Conservation (phyloP, 2,797 vertebrate species). For the Coreius guichenoti region DNA sequence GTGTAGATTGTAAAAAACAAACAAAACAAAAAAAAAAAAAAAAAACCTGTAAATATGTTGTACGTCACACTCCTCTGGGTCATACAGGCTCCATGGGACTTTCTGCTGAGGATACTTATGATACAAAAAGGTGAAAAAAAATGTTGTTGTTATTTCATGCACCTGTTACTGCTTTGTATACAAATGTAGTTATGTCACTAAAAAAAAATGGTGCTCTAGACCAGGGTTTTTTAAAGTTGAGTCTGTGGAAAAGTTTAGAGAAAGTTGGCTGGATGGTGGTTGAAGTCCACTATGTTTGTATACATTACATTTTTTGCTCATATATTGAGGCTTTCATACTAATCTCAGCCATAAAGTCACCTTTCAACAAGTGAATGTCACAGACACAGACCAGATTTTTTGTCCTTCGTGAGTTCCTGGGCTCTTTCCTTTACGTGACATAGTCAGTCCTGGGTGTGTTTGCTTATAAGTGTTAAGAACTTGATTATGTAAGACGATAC, state of each 20-base stretch:
- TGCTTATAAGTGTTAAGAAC: conserved; percentile 31
- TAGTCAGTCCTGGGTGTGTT: neutral
- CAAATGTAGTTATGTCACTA: too few relatives aligned
- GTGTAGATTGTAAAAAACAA: too few relatives aligned
- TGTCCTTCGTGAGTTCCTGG: too few relatives aligned
- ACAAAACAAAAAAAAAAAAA: too few relatives aligned
- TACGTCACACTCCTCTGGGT: too few relatives aligned
- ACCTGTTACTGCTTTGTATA: neutral
- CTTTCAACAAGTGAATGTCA: neutral
- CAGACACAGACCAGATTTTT: neutral
- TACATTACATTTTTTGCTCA: neutral
- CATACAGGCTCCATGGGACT: neutral
- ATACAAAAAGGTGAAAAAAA: too few relatives aligned
- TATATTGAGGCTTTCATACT: neutral
- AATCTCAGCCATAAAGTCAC: neutral
- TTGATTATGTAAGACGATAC: conserved; percentile 41
- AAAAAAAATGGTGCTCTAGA: too few relatives aligned
- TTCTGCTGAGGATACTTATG: too few relatives aligned
- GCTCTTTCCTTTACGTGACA: neutral
- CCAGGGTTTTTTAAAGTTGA: too few relatives aligned
- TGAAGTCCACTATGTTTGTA: neutral
- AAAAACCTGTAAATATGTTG: neutral
- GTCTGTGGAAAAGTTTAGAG: too few relatives aligned
- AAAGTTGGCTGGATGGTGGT: too few relatives aligned
- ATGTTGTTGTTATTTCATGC: neutral